phyloP scores from a whole-genome alignment of 2,113 vertebrate species.

The Platichthys flesus region DNA sequence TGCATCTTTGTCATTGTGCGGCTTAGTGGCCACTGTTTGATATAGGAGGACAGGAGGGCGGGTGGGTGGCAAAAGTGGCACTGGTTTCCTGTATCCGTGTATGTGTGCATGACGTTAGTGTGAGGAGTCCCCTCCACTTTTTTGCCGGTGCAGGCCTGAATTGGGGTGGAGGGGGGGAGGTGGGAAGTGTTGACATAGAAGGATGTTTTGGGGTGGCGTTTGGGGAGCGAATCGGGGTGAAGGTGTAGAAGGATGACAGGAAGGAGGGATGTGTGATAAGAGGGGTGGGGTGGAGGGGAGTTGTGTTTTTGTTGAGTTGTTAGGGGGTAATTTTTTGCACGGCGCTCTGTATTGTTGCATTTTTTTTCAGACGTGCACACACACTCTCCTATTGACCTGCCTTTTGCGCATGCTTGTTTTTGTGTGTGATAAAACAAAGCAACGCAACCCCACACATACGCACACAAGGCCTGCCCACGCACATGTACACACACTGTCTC shows the following conservation, averaged over 20 bases:
- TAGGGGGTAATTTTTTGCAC: slow-evolving; percentile 13
- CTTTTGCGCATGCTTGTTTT: slow-evolving; percentile 38
- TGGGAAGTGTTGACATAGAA: slow-evolving; percentile 74
- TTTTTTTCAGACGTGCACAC: neutral
- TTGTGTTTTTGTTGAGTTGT: slow-evolving; percentile 42
- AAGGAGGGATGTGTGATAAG: slow-evolving; percentile 64
- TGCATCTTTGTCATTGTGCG: slow-evolving; percentile 28
- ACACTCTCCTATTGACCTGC: slow-evolving; percentile 29
- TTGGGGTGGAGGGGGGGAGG: slow-evolving; percentile 30
- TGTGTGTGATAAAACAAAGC: slow-evolving; percentile 45
- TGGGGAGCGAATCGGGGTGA: slow-evolving; percentile 59
- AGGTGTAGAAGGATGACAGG: slow-evolving; percentile 75
- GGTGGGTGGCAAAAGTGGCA: neutral
- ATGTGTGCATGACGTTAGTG: neutral
- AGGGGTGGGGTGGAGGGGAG: neutral
- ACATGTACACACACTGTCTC: slow-evolving; percentile 31
- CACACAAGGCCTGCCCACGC: slow-evolving; percentile 22
- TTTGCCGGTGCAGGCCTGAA: slow-evolving; percentile 22
- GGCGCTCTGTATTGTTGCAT: neutral
- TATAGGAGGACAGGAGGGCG: neutral
- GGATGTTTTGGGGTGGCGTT: slow-evolving; percentile 80
- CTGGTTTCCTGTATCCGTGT: neutral
- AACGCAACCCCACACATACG: slow-evolving; percentile 40
- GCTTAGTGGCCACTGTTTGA: neutral
- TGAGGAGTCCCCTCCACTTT: neutral